phyloP scores from a whole-genome alignment of 2,797 vertebrate genomes.

The Gallinago solitaria region DNA sequence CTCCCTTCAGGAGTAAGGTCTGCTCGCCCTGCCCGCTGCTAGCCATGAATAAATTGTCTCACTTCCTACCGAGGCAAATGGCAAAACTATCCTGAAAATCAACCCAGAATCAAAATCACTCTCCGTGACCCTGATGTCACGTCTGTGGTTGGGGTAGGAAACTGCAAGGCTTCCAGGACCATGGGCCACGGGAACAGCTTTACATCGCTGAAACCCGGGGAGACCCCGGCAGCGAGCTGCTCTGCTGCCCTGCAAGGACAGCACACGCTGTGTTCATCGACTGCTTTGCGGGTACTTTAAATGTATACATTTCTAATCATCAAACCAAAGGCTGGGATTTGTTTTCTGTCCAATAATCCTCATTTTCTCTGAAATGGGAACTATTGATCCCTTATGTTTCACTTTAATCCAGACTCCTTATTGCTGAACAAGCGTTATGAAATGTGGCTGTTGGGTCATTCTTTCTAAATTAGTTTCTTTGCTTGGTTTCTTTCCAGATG shows the following conservation, averaged over 20 bases:
- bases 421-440: background rate
- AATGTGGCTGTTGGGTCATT: background rate
- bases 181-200: background rate
- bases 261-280: background rate
- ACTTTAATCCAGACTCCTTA: background rate
- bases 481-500: background rate
- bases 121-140: conserved; percentile 23
- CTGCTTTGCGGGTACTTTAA: background rate
- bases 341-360: conserved; percentile 13
- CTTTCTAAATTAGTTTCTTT: conserved; percentile 4
- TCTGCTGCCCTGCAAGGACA: background rate
- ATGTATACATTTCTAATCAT: conserved; percentile 12
- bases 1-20: background rate
- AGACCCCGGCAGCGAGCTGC: background rate
- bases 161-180: background rate
- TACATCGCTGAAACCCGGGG: background rate
- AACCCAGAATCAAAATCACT: conserved; percentile 67
- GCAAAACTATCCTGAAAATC: conserved; percentile 72
- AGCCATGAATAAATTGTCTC: conserved; percentile 14
- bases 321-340: background rate
- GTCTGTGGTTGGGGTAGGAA: background rate
- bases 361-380: conserved; percentile 29
- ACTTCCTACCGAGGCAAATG: conserved; percentile 74
- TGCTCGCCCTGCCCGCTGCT: background rate
- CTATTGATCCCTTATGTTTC: background rate